Conservation (phyloP, 2,797 vertebrate species). For the Pseudomugil gertrudae region DNA sequence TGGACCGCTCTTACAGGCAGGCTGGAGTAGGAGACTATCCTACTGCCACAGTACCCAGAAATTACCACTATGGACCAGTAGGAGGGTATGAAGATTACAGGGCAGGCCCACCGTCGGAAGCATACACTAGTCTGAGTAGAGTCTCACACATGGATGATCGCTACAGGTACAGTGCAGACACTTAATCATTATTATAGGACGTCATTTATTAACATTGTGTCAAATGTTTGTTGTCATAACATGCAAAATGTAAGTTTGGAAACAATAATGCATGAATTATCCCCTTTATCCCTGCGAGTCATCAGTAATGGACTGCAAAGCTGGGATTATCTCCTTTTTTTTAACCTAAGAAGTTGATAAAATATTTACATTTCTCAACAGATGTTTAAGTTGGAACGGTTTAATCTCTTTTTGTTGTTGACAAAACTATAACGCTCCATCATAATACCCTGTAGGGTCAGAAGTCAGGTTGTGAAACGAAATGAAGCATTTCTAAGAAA, state of each 20-base stretch:
- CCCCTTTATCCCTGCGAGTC: background rate
- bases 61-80: constrained; percentile 90
- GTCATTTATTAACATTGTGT: background rate
- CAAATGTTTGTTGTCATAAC: background rate
- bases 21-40: constrained; percentile 80
- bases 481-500: background rate
- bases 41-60: constrained; percentile 91
- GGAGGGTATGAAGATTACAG: constrained; percentile 82
- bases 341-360: background rate
- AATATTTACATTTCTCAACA: background rate
- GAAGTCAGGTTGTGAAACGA: background rate
- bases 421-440: background rate
- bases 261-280: background rate
- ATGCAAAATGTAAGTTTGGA: background rate
- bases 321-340: background rate
- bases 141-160: constrained; percentile 92
- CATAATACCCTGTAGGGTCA: background rate
- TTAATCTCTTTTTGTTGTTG: constrained; percentile 7
- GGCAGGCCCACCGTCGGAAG: constrained; percentile 81
- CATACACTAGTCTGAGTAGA: constrained; percentile 90
- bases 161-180: constrained; percentile 76
- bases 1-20: constrained; percentile 92
- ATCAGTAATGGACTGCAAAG: background rate
- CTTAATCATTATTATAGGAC: background rate
- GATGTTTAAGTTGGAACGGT: background rate